Conservation (phyloP, 1,140 invertebrate genomes). For the Bacillus rossius region DNA sequence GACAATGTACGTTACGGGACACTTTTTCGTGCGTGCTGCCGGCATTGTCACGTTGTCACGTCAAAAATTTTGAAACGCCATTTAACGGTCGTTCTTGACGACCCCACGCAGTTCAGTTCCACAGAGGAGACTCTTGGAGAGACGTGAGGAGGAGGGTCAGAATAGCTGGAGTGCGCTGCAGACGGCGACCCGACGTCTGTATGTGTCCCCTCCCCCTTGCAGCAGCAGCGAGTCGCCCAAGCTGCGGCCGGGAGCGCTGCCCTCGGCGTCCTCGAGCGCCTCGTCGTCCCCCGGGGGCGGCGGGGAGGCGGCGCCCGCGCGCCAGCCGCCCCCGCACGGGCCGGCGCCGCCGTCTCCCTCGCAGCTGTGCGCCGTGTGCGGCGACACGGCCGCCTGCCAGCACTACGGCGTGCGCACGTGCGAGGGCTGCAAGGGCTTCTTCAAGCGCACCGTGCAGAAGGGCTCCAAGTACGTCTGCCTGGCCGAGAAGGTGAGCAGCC, state of each 20-base stretch:
- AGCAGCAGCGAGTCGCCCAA: conserved; percentile 58
- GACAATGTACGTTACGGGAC: too few species aligned
- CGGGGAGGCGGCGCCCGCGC: conserved; percentile 34
- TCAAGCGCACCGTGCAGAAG: conserved; percentile 96
- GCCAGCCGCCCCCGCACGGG: conserved; percentile 39
- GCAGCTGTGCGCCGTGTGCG: conserved; percentile 95
- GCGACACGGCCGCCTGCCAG: conserved; percentile 96
- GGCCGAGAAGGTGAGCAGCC: conserved; percentile 65
- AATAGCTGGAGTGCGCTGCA: too few species aligned
- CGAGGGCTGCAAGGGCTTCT: conserved; percentile 96
- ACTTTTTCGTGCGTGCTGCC: too few species aligned
- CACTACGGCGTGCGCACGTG: conserved; percentile 97
- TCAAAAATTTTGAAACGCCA: too few species aligned
- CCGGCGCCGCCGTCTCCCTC: conserved; percentile 68
- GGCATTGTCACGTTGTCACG: too few species aligned
- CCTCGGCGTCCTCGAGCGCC: conserved; percentile 55
- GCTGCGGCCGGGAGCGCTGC: conserved; percentile 35
- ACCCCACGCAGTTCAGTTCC: too few species aligned
- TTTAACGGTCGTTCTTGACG: too few species aligned
- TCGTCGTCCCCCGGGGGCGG: conserved; percentile 53
- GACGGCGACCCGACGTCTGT: too few species aligned
- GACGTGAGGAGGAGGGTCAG: too few species aligned
- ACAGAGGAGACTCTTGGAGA: too few species aligned
- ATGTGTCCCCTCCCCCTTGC: too few species aligned
- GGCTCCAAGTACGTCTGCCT: conserved; percentile 98